Base-by-base conservation (phyloP, 1,140 invertebrate species). In the Mycetomoellerius zeteki region DNA sequence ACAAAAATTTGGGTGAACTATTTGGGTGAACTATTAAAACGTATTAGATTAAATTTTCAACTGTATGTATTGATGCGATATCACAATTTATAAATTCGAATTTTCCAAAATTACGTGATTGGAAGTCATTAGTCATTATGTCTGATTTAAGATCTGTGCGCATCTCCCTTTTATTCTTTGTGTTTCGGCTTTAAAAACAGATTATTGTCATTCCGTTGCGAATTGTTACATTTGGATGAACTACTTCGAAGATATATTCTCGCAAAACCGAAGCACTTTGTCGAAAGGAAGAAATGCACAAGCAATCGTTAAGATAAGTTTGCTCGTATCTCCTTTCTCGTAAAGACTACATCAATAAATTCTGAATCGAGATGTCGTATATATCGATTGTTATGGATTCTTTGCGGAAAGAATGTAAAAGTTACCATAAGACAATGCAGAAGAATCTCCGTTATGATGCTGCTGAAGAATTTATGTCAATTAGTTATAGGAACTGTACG, bases 261-360 rank as follows among this genome's bases (percentile, higher is more conserved):
- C 19, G 6, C 24, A 24, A 56, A 60, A 80, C 8, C 27, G 16
- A 69, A 54, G 7, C 71, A 47, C 6, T 43, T 43, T 14, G 47
- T 65, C 2, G 47, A 10, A 24, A 60, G 52, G 14, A 16, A 58
- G 33, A 73, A 86, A 65, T 21, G 54, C 12, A 10, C 37, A 43
- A 33, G 24, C 52, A 71, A 71, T 50, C 60, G 77, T 82, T 82
- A 58, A 72, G 58, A 73, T 81, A 86, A 87, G 50, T 87, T 84
- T 14, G 12, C 62, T 86, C 56, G 47, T 73, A 69, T 80, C 37
- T 65, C 12, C 27, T 3, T 47, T 71, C 27, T 47, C 50, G 21
- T 56, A 75, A 84, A 73, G 30, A 37, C 10, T 8, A 75, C 37
- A 69, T 85, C 80, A 50, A 82, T 82, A 86, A 87, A 62, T 54